Evolutionary conservation across 1,140 invertebrate species (phyloP), one percentile per base, ranked within the genome.

Genomic region (Drosophila parabipectinata): DNA sequence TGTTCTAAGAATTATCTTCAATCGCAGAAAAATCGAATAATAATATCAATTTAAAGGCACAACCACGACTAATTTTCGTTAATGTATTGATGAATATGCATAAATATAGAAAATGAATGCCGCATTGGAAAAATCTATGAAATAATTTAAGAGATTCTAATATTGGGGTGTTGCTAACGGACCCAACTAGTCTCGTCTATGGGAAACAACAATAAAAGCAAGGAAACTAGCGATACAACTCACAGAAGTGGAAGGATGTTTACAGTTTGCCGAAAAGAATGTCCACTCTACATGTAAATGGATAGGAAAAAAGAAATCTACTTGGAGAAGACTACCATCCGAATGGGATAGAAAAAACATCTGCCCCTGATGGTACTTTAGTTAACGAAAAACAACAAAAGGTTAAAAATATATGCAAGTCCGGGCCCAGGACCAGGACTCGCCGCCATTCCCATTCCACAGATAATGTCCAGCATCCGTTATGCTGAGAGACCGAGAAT

Each of bases 311-410:
- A 44, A 64, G 28, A 52, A 51, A 18, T 34, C 37, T 47, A 73
- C 7, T 34, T 34, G 52, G 50, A 47, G 15, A 37, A 79, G 54
- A 57, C 51, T 44, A 59, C 51, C 32, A 59, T 58, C 41, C 21
- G 60, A 74, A 45, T 81, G 74, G 51, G 15, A 90, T 87, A 73
- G 66, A 90, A 90, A 89, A 89, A 90, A 89, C 84, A 89, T 89
- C 84, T 89, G 84, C 85, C 71, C 85, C 81, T 89, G 85, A 90
- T 89, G 84, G 85, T 87, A 89, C 84, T 89, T 89, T 89, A 90
- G 84, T 90, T 72, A 85, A 80, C 72, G 80, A 83, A 87, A 88
- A 88, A 88, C 74, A 87, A 87, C 82, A 87, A 87, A 88, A 71
- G 75, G 82, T 84, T 84, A 84, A 87, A 84, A 84, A 84, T 84